Percentiles rank a stretch among this genome's conserved stretches.
phyloP scores from a whole-genome alignment of 1,140 invertebrate species.

The Drosophila asahinai region DNA sequence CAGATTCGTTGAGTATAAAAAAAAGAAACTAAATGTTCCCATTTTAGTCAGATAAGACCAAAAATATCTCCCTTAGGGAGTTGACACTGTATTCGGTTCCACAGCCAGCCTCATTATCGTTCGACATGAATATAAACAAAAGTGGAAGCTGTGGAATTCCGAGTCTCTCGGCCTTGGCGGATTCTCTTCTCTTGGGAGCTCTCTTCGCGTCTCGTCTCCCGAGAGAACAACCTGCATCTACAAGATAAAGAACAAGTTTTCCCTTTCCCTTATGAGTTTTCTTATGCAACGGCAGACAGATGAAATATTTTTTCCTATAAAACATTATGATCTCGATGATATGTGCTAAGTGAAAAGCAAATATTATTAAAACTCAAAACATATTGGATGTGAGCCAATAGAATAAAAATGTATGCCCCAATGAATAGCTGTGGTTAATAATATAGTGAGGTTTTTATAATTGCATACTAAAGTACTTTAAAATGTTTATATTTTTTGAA shows the following conservation, averaged over 20 bases:
- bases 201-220: conserved; percentile 1
- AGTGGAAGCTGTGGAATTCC: conserved; percentile 60
- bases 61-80: conserved; percentile 8
- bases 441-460: neutral
- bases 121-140: conserved; percentile 64
- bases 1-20: too few species aligned
- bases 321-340: conserved; percentile 41
- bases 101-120: conserved; percentile 54
- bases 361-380: conserved; percentile 60
- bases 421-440: neutral
- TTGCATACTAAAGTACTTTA: neutral
- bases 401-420: conserved; percentile 7
- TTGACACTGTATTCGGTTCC: conserved; percentile 25
- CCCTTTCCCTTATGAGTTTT: conserved; percentile 11
- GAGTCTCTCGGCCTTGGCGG: conserved; percentile 61
- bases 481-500: neutral
- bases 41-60: neutral
- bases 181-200: conserved; percentile 15
- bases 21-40: too few species aligned
- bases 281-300: conserved; percentile 32
- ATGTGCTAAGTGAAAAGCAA: conserved; percentile 44
- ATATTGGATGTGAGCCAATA: conserved; percentile 62
- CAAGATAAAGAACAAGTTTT: conserved; percentile 34
- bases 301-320: conserved; percentile 40
- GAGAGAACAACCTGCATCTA: neutral